Percentiles rank a stretch among this genome's conserved stretches.
These are phyloP conservation scores for Avahi laniger DNA, from an alignment of 2,797 vertebrate species.

Conservation along the genomic window DNA sequence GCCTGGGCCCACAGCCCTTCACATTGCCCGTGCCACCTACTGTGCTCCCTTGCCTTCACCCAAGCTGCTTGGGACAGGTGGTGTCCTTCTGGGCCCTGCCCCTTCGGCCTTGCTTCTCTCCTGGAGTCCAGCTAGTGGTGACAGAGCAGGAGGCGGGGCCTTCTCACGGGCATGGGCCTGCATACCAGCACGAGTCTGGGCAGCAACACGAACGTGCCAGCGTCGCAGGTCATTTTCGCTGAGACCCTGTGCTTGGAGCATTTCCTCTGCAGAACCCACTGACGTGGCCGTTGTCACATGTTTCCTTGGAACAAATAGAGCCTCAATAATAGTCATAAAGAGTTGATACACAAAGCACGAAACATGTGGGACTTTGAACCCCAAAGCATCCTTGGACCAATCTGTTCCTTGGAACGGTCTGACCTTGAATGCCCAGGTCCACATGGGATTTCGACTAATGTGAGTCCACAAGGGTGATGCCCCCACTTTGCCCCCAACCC, in stretches of 20 bases:
- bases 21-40: accelerated
- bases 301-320: background rate
- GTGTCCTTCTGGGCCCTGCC: background rate
- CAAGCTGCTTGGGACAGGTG: background rate
- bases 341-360: background rate
- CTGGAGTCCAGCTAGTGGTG: background rate
- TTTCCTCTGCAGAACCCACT: background rate
- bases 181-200: background rate
- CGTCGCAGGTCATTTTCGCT: background rate
- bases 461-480: background rate
- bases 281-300: background rate
- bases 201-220: background rate
- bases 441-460: background rate
- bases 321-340: background rate
- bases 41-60: background rate
- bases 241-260: background rate
- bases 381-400: background rate
- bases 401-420: background rate
- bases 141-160: background rate
- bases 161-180: background rate
- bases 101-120: background rate
- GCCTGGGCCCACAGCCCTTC: background rate
- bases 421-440: background rate
- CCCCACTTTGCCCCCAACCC: accelerated
- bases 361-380: background rate